A percentile compares a stretch with the other conserved stretches of the same genome.
These are phyloP conservation scores for Drosophila ezoana DNA, from an alignment of 2,888 invertebrate species.

Conservation along the genomic window DNA sequence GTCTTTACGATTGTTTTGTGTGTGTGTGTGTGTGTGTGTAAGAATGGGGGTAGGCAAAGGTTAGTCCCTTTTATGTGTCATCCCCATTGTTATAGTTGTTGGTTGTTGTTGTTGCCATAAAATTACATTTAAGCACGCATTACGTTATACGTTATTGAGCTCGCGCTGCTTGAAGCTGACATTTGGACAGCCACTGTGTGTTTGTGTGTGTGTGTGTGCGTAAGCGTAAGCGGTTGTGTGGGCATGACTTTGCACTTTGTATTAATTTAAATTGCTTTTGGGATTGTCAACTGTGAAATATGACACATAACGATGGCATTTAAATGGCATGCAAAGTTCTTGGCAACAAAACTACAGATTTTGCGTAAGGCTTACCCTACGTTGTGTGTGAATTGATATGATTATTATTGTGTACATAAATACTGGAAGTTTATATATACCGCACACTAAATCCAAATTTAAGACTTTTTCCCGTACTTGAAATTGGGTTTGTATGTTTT, in stretches of 20 bases:
- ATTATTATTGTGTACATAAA: slow-evolving; percentile 23
- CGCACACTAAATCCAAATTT: slow-evolving; percentile 28
- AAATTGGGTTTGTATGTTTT: slow-evolving; percentile 24
- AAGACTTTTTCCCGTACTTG: slow-evolving; percentile 21
- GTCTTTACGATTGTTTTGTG: slow-evolving; percentile 6
- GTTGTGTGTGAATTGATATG: slow-evolving; percentile 12
- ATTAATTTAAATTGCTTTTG: slow-evolving; percentile 78
- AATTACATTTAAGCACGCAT: slow-evolving; percentile 80
- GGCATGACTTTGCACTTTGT: slow-evolving; percentile 70
- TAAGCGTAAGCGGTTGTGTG: slow-evolving; percentile 21
- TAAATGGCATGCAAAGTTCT: slow-evolving; percentile 60
- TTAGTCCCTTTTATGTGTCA: slow-evolving; percentile 63
- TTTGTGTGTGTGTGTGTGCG: slow-evolving; percentile 19
- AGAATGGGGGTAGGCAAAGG: slow-evolving; percentile 30
- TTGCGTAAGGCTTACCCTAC: slow-evolving; percentile 11
- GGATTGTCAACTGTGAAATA: slow-evolving; percentile 68
- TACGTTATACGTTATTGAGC: slow-evolving; percentile 77
- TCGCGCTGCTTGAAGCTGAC: slow-evolving; percentile 71
- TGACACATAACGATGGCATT: slow-evolving; percentile 59
- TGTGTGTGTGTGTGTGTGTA: slow-evolving; percentile 25
- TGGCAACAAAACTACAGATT: slow-evolving; percentile 57
- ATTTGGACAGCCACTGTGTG: slow-evolving; percentile 55
- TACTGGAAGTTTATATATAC: not conserved
- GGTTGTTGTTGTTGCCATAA: slow-evolving; percentile 65
- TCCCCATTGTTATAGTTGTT: slow-evolving; percentile 48